These are phyloP conservation scores for Drosophila emarginata DNA, from an alignment of 2,888 invertebrate species.

Conservation along the genomic window DNA sequence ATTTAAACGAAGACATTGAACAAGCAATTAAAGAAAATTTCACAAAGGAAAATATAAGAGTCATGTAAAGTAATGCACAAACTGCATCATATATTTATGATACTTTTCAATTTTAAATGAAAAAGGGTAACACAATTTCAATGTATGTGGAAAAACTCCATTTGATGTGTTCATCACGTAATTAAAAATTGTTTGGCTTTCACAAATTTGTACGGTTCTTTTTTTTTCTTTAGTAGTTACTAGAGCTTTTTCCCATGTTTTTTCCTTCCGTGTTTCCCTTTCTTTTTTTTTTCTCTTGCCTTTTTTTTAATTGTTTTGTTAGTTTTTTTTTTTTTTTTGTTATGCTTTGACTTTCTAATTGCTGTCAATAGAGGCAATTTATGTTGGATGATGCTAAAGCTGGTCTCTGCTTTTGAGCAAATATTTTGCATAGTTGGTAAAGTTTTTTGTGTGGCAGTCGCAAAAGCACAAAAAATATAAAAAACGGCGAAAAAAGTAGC, in stretches of 20 bases:
- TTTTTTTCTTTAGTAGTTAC: constrained; percentile 8
- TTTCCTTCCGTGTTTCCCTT: not conserved
- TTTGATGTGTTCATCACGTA: constrained; percentile 53
- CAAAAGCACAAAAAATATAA: not conserved
- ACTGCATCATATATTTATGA: not conserved
- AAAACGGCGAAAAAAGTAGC: constrained; percentile 3
- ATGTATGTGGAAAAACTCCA: constrained; percentile 16
- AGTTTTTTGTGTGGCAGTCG: constrained; percentile 64
- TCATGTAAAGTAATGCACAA: no score
- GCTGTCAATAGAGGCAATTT: constrained; percentile 66
- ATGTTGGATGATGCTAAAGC: constrained; percentile 27
- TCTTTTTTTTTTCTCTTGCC: constrained; percentile 14
- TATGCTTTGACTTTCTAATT: constrained; percentile 76
- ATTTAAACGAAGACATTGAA: no score
- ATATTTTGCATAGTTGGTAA: constrained; percentile 74
- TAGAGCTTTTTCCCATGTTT: constrained; percentile 18
- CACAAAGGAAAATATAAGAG: no score
- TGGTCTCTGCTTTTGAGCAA: constrained; percentile 62
- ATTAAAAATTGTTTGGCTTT: constrained; percentile 72
- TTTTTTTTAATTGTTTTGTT: constrained; percentile 21
- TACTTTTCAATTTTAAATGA: not conserved
- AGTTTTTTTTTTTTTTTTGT: constrained; percentile 29
- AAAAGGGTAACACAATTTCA: constrained; percentile 1
- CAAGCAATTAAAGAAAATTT: not conserved
- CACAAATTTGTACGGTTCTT: constrained; percentile 22